phyloP scores from a whole-genome alignment of 35 echinoderm and acorn worm genomes.

The Apostichopus californicus region DNA sequence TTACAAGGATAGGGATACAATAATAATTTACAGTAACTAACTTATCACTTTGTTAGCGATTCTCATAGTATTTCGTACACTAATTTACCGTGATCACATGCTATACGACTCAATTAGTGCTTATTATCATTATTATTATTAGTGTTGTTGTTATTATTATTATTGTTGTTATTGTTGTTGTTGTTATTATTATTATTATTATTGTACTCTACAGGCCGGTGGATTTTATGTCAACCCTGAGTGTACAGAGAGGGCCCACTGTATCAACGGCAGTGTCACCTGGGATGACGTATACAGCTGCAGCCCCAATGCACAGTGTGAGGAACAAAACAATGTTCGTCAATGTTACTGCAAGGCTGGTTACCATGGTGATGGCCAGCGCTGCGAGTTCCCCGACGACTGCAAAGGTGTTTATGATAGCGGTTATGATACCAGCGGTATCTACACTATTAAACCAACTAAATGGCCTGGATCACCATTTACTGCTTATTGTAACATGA shows the following conservation, averaged over 20 bases:
- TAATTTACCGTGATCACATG: no score
- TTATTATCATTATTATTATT: no score
- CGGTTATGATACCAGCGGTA: background rate
- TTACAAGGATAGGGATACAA: no score
- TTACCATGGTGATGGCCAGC: background rate
- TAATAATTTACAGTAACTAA: no score
- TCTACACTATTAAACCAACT: background rate
- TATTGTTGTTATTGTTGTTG: no score
- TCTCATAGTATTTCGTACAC: no score
- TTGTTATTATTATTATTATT: no score
- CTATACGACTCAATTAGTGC: no score
- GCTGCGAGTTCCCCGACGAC: background rate
- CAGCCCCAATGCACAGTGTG: background rate
- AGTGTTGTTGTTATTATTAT: no score
- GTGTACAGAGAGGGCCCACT: background rate
- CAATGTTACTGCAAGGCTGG: slow-evolving; percentile 14
- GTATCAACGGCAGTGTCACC: background rate
- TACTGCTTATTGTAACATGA: background rate
- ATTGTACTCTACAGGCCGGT: background rate
- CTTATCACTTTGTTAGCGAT: no score
- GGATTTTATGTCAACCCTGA: background rate
- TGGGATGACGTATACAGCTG: background rate
- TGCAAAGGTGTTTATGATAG: background rate
- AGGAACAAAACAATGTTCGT: background rate
- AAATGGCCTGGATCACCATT: background rate